Evolutionary conservation across 2,888 invertebrate genomes (phyloP), one percentile per base, ranked within the genome.

Genomic region (Acronicta leporina): DNA sequence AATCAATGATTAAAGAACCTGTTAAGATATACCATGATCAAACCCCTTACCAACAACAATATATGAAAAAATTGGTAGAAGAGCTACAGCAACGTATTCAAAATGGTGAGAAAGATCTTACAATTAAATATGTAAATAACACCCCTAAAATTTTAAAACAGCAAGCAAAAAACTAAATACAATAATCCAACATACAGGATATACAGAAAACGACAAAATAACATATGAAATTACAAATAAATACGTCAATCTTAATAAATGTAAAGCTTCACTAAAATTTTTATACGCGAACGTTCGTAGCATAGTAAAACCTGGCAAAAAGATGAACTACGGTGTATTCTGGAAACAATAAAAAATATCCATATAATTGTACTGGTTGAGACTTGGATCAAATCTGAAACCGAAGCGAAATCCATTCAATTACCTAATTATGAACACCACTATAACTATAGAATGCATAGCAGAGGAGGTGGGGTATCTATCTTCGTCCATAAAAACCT

Each of bases 271-370:
- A 41, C 8, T 41, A 15, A 41, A 15, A 41, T 41, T 41, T 8
- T 8, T 41, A 41, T 35, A 35, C 13, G 13, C 35, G 0, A 35
- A 35, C 13, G 13, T 35, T 13, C 35, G 35, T 1, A 35, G 35
- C 35, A 3, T 35, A 35, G 35, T 35, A 35, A 35, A 35, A 35
- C 35, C 35, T 11, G 35, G 35, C 11, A 35, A 35, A 13, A 11
- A 35, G 35, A 35, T 13, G 53, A 63, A 70, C 30, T 57, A 1
- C 41, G 15, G 33, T 58, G 58, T 16, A 15, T 59, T 40, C 5
- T 48, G 15, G 5, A 25, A 27, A 14, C 58, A 1, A 13, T 52
- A 6, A 42, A 11, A 10, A 41, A 13, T 10, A 7, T 52, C 0
- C 47, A 59, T 11, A 20, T 52, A 11, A 13, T 51, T 8, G 4